Base-by-base conservation (phyloP, 2,797 vertebrate genomes). In the Epinephelus coioides region DNA sequence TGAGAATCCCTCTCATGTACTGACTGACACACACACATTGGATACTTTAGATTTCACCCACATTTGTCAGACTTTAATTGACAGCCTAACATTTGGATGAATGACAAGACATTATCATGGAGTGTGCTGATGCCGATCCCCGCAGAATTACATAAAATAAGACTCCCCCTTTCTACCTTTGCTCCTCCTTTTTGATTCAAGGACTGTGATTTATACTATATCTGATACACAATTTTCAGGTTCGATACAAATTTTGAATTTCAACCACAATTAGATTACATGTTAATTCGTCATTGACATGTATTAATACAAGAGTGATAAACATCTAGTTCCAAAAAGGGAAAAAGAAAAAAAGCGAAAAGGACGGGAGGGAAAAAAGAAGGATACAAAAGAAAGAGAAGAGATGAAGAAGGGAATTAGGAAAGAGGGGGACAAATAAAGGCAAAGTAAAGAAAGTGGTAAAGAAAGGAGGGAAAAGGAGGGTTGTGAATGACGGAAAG, bases 21-120 rank as follows among this genome's bases (percentile, higher is more conserved):
- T 43, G n/a, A 61, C 70, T 57, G 65, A 77, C 30, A 49, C 46
- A 64, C 34, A 34, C 56, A 54, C 13, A 62, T n/a, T 6, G 23
- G 61, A 43, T 23, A 6, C 55, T 73, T 84, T 62, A 68, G 55
- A 38, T 77, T 53, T 69, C 27, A 68, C 51, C 64, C 60, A 56
- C 78, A 66, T 75, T 53, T 79, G 59, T 53, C 27, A 61, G 49
- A n/a, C 43, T 84, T 67, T 93, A 92, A 94, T 92, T 95, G 92
- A 87, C 91, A 91, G 87, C 18, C 54, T 92, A 91, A 91, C 92
- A 94, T 95, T 93, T 93, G 79, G 85, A 69, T 79, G 86, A 91
- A 67, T 83, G 89, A 77, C 82, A 83, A 23, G 49, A 57, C 67
- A 53, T 83, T 63, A 73, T 64, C 7, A n/a, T 27, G 54, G 57